These are phyloP conservation scores for Chymomyza amoena DNA, from an alignment of 2,888 invertebrate genomes.

Conservation along the genomic window DNA sequence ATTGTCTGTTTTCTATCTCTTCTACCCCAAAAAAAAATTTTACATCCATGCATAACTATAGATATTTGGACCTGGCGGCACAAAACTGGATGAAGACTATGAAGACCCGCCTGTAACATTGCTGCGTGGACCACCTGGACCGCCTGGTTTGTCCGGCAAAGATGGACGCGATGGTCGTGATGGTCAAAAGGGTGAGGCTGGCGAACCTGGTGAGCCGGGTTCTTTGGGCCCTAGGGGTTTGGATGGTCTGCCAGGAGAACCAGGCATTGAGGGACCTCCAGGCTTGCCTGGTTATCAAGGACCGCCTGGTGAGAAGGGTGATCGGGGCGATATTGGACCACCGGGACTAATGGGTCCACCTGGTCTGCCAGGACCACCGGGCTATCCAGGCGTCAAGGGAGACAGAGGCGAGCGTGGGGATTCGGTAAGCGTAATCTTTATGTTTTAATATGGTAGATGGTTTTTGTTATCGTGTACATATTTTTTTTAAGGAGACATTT, in stretches of 20 bases:
- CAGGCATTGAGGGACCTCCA: conserved; percentile 93
- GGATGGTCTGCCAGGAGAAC: conserved; percentile 87
- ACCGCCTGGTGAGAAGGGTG: conserved; percentile 91
- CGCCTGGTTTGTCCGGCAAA: conserved; percentile 80
- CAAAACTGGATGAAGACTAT: conserved; percentile 78
- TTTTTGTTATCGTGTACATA: background rate
- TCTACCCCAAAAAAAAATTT: background rate
- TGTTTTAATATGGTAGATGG: too few species aligned
- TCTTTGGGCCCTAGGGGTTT: conserved; percentile 86
- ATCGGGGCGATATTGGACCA: conserved; percentile 91
- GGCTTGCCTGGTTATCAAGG: conserved; percentile 88
- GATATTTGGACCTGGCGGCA: conserved; percentile 78
- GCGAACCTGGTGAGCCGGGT: conserved; percentile 88
- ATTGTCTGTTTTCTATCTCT: conserved; percentile 43
- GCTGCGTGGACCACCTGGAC: conserved; percentile 84
- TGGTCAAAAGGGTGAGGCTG: conserved; percentile 81
- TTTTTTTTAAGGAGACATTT: too few species aligned
- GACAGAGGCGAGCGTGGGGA: conserved; percentile 96
- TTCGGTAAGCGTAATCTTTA: conserved; percentile 83
- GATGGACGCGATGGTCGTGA: conserved; percentile 79
- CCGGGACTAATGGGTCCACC: conserved; percentile 97
- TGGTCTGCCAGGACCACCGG: conserved; percentile 89
- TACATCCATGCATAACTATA: conserved; percentile 38
- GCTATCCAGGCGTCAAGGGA: conserved; percentile 93
- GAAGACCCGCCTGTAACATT: conserved; percentile 80